Conservation (phyloP, 2,888 invertebrate species). For the Morinoia aosen region DNA sequence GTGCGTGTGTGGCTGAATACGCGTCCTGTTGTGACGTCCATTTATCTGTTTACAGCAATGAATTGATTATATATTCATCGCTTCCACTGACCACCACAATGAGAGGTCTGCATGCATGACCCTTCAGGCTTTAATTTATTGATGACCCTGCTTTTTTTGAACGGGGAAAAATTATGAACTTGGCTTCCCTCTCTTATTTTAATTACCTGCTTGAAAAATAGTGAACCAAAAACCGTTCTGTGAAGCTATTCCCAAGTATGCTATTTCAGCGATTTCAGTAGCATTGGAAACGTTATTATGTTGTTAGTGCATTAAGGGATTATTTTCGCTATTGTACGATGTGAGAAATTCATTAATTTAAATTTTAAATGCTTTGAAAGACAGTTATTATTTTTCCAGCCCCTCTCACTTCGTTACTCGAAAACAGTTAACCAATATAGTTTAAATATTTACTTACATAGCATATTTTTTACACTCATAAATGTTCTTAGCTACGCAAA, state of each 20-base stretch:
- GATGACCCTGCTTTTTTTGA: background rate
- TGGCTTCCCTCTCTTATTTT: background rate
- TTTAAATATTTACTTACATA: too few relatives aligned
- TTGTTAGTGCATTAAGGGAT: background rate
- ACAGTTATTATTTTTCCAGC: too few relatives aligned
- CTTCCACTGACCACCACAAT: background rate
- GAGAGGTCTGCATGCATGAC: background rate
- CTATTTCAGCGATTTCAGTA: background rate
- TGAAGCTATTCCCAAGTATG: background rate
- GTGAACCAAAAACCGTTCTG: background rate
- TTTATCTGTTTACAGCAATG: background rate
- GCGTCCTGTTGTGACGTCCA: slow-evolving; percentile 15
- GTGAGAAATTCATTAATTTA: too few relatives aligned
- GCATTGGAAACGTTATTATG: background rate
- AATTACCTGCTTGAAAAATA: background rate
- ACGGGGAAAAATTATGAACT: background rate
- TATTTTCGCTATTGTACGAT: background rate
- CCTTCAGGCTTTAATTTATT: background rate
- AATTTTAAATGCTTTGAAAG: too few relatives aligned
- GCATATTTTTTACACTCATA: too few relatives aligned
- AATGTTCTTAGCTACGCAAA: too few relatives aligned
- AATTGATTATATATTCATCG: slow-evolving; percentile 19
- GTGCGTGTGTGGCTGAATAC: background rate
- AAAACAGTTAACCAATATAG: too few relatives aligned
- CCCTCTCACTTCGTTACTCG: too few relatives aligned